These are phyloP conservation scores for Drosophila saltans DNA, from an alignment of 1,140 invertebrate species.

Conservation along the genomic window DNA sequence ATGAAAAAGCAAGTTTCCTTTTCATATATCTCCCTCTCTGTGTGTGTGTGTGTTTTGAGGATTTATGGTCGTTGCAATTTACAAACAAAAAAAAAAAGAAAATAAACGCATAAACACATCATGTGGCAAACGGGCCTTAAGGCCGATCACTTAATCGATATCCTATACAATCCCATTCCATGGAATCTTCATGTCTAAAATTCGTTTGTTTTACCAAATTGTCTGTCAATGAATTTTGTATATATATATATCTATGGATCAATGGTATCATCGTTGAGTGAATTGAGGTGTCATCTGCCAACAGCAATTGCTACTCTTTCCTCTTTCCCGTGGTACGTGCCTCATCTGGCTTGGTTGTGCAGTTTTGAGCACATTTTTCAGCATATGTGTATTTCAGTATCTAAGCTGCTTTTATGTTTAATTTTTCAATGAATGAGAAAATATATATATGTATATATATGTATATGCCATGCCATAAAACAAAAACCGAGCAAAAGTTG, in stretches of 20 bases:
- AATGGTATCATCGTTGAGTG: neutral
- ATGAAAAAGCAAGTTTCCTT: constrained; percentile 7
- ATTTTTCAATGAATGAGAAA: constrained; percentile 39
- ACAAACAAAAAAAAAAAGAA: constrained; percentile 32
- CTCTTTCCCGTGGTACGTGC: too few relatives aligned
- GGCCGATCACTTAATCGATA: constrained; percentile 8
- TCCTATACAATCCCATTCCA: neutral
- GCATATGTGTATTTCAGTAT: constrained; percentile 7
- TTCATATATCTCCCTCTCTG: too few relatives aligned
- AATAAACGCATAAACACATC: constrained; percentile 67
- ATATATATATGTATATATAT: too few relatives aligned
- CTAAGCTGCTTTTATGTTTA: constrained; percentile 3
- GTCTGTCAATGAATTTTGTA: neutral
- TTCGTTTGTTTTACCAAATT: neutral
- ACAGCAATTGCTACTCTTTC: neutral
- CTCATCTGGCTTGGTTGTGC: too few relatives aligned
- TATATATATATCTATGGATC: neutral
- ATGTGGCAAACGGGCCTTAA: constrained; percentile 17
- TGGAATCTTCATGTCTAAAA: neutral
- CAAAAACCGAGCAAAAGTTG: neutral
- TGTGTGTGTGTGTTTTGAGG: constrained; percentile 12
- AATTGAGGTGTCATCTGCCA: neutral
- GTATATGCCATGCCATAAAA: too few relatives aligned
- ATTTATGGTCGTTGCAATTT: constrained; percentile 55
- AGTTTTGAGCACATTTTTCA: constrained; percentile 13